Evolutionary conservation across 2,888 invertebrate species (phyloP), one percentile per base, ranked within the genome.

Genomic region (Caenorhabditis sp.): DNA sequence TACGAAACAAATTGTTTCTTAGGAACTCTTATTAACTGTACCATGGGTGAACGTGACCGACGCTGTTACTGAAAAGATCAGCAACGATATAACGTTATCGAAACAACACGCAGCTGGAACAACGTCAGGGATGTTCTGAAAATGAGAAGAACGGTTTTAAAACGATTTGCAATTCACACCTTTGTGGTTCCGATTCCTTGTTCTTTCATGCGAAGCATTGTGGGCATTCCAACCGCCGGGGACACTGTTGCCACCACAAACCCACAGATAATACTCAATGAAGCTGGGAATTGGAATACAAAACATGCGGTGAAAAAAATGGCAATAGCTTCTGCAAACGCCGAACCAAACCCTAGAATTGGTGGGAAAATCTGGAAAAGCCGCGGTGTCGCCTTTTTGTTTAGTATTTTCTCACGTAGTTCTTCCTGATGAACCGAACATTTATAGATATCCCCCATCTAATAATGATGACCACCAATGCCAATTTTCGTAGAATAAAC

Each of bases 381-480:
- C 26, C 35, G n/a, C n/a, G n/a, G n/a, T n/a, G n/a, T n/a, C n/a
- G n/a, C 39, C 48, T 8, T 2, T 63, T 43, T 43, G 13, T 41
- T 4, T 30, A 11, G 17, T 22, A 9, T 2, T 39, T 2, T 46
- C 20, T 30, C 73, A 81, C 81, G 20, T 56, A 53, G 37, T 77
- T 77, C 13, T 59, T 43, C 9, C 48, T 46, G 46, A 79, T 78
- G 43, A 73, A 79, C 11, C 46, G 53, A 13, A 75, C 48, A 26
- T 81, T 73, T 3, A 81, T 63, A 6, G 71, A 71, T 13, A 81
- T 46, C 11, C 79, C 81, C 79, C 79, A 79, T 56, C 79, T 58
- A 39, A 81, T 71, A 11, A 81, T 79, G 8, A 81, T 73, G 20
- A 72, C 56, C 22, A 63, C 71, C n/a, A 81, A 39, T 7, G 79